Evolutionary conservation across 2,113 vertebrate species (phyloP), one percentile per base, ranked within the genome.

Genomic region (Takifugu flavidus): DNA sequence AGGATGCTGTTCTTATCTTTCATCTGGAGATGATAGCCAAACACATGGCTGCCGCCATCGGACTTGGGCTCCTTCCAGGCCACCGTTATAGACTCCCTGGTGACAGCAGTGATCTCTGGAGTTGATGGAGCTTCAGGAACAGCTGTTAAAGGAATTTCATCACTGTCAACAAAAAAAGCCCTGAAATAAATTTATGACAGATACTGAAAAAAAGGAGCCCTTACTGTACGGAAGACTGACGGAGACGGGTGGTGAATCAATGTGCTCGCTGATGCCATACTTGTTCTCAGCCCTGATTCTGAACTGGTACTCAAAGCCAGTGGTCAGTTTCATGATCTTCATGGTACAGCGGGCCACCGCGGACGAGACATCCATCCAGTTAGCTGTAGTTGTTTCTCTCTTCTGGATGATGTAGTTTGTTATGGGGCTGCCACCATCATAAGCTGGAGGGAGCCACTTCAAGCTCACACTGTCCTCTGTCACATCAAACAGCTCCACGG

Each of bases 1-100:
- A 98, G 84, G 64, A 99, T 94, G 83, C 96, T 98, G 67, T 99
- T 99, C 72, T 91, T 95, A 77, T 99, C 96, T 83, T 99, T 99
- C 94, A 99, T 98, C 83, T 98, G 94, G 49, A 99, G 86, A 71
- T 99, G 96, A 72, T 99, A 98, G 67, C 96, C 97, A 67, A 73
- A 91, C 50, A 99, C 90, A 49, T 92, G 82, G 83, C 77, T 98
- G 67, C 97, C 97, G 65, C 97, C 97, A 72, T 96, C 95, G 59
- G 91, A 94, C 56, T 94, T 93, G 47, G 97, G 96, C 74, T 98
- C 96, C 70, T 97, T 92, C 97, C 97, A 99, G 70, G 86, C 90
- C 1, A 99, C 92, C 5, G 91, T 91, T 70, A 98, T 93, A 79
- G 75, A 94, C 82, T 99, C 97, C 75, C 92, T 90, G 31, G 95